Evolutionary conservation across 2,888 invertebrate genomes (phyloP), one percentile per base, ranked within the genome.

Genomic region (Bembecia ichneumoniformis): DNA sequence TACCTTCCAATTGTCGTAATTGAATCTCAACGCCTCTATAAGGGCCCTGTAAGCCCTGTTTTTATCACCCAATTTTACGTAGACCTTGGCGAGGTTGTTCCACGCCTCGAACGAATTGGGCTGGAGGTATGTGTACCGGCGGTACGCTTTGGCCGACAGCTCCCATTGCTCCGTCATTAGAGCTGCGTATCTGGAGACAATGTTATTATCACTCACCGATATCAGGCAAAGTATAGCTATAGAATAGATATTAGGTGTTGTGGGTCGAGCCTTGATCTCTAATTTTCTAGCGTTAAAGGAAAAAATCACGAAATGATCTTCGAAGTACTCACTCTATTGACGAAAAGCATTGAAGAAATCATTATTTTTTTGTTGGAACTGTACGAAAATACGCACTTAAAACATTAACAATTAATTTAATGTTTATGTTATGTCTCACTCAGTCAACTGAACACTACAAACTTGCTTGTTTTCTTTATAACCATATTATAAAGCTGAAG

Each of bases 61-160:
- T 81, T 96, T 97, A 68, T 98, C 94, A 0, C 94, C 94, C 49
- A 94, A 87, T 66, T 95, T 93, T 7, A 97, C 92, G 62, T 98
- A 96, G 3, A 96, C 96, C 68, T 98, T 96, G 11, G 97, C 96
- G 52, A 99, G 86, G 77, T 99, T 99, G 78, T 97, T 99, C 99
- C 99, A 99, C 0, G 97, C 97, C 80, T 99, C 98, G 74, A 96
- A 98, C 49, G 94, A 94, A 78, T 93, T 86, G 0, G 93, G 93
- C 62, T 98, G 97, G n/a, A 98, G 83, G 58, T 91, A 91, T 13
- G 96, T 95, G 71, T 96, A 97, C 47, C 93, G 90, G 46, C 95
- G 89, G 74, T 98, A 98, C 0, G 96, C 95, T 28, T 90, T 91
- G 0, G 94, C 96, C 0, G 96, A 94, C 10, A 91, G 68, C 61